These are phyloP conservation scores for Centrocercus urophasianus DNA, from an alignment of 2,113 vertebrate genomes.

Conservation along the genomic window DNA sequence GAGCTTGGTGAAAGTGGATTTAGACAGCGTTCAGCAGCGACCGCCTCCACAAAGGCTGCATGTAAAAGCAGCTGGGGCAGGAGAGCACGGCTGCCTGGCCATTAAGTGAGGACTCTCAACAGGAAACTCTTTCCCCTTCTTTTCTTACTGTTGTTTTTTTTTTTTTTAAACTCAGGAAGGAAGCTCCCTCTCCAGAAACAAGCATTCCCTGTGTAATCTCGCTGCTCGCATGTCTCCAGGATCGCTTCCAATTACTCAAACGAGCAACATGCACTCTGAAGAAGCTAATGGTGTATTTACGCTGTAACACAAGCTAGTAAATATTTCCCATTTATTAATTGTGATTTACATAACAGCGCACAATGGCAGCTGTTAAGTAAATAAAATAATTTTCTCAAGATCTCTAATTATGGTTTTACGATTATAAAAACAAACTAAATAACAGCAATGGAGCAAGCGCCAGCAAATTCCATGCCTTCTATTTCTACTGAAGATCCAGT, in stretches of 20 bases:
- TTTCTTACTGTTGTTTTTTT: neutral
- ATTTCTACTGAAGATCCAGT: neutral
- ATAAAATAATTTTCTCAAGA: constrained; percentile 25
- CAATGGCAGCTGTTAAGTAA: constrained; percentile 38
- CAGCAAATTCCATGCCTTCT: neutral
- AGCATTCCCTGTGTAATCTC: constrained; percentile 31
- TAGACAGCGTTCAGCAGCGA: neutral
- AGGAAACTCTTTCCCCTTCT: constrained; percentile 29
- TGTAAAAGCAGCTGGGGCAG: neutral
- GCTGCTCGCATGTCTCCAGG: neutral
- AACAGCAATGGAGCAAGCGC: constrained; percentile 11
- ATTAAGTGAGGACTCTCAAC: neutral
- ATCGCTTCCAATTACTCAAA: neutral
- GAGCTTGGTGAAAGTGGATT: too few species aligned
- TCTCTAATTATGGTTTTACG: constrained; percentile 9
- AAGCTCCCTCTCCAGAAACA: constrained; percentile 52
- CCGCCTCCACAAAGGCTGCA: neutral
- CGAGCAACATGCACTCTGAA: neutral
- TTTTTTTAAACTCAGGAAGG: constrained; percentile 14
- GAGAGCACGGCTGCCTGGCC: neutral
- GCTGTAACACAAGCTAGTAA: neutral
- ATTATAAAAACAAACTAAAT: neutral
- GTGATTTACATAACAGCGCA: neutral
- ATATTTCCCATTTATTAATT: constrained; percentile 47
- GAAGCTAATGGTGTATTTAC: neutral